phyloP scores from a whole-genome alignment of 2,797 vertebrate genomes.

The Melanotaenia maccullochi region DNA sequence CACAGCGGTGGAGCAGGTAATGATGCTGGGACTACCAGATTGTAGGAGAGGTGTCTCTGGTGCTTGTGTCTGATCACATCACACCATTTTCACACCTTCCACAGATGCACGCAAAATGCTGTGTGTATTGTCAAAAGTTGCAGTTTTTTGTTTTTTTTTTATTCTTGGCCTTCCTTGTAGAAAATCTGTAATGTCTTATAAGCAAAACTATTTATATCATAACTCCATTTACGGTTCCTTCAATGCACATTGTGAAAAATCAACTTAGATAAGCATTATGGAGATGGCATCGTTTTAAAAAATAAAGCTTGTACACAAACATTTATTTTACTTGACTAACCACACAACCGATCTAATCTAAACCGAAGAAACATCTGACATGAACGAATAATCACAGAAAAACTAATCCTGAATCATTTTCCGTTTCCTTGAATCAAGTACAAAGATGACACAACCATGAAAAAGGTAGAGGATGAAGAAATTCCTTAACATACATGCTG shows the following conservation, averaged over 20 bases:
- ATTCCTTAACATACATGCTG: no score
- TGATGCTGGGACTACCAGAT: constrained; percentile 77
- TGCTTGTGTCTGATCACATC: constrained; percentile 71
- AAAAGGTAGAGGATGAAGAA: no score
- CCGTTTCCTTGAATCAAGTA: no score
- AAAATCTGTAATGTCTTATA: neutral
- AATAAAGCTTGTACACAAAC: neutral
- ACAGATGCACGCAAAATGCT: constrained; percentile 15
- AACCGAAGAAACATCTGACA: neutral
- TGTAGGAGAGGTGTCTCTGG: constrained; percentile 53
- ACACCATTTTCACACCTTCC: constrained; percentile 48
- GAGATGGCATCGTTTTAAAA: neutral
- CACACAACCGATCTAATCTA: neutral
- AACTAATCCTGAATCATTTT: neutral
- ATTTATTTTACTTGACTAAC: neutral
- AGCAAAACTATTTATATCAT: no score
- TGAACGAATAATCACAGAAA: neutral
- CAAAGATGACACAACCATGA: no score
- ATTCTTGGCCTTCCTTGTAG: neutral
- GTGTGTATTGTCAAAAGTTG: neutral
- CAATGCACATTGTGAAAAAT: no score
- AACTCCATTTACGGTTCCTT: no score
- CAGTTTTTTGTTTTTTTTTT: constrained; percentile 11
- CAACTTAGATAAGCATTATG: neutral
- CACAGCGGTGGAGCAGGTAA: constrained; percentile 65